Conservation (phyloP, 2,113 vertebrate species). For the Pseudonaja textilis region DNA sequence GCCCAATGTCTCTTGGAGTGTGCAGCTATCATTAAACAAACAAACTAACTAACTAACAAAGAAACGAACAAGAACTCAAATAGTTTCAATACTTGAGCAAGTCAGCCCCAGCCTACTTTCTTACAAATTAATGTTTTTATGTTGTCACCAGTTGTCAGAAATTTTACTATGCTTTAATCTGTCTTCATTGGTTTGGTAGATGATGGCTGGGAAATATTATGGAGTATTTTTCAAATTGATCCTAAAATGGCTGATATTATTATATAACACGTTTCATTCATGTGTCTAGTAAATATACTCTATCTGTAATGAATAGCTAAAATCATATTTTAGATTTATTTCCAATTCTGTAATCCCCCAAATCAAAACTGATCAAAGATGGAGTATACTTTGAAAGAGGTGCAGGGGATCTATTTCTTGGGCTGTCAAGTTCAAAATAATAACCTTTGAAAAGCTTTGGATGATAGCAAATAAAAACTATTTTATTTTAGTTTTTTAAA, state of each 20-base stretch:
- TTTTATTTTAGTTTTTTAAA: slow-evolving; percentile 6
- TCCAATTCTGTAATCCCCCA: background rate
- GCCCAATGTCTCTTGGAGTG: background rate
- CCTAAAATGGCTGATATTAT: slow-evolving; percentile 1
- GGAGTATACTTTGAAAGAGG: background rate
- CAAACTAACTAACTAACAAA: background rate
- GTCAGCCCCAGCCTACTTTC: slow-evolving; percentile 31
- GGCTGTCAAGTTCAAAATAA: slow-evolving; percentile 2
- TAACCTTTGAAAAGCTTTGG: slow-evolving; percentile 1
- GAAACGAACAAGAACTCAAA: background rate
- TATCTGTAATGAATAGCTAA: slow-evolving; percentile 38
- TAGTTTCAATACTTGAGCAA: background rate
- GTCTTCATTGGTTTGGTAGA: slow-evolving; percentile 38
- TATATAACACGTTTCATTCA: slow-evolving; percentile 32
- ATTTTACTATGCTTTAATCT: slow-evolving; percentile 38
- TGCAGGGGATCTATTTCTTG: background rate
- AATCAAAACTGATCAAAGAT: background rate
- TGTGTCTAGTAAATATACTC: background rate
- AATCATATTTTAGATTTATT: slow-evolving; percentile 3
- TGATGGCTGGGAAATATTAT: background rate
- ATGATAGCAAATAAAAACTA: background rate
- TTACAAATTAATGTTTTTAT: slow-evolving; percentile 40
- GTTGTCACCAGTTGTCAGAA: slow-evolving; percentile 34
- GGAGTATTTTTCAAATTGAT: slow-evolving; percentile 44
- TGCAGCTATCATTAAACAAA: background rate